Conservation (phyloP, 2,888 invertebrate genomes). For the Drosophila bunnanda region DNA sequence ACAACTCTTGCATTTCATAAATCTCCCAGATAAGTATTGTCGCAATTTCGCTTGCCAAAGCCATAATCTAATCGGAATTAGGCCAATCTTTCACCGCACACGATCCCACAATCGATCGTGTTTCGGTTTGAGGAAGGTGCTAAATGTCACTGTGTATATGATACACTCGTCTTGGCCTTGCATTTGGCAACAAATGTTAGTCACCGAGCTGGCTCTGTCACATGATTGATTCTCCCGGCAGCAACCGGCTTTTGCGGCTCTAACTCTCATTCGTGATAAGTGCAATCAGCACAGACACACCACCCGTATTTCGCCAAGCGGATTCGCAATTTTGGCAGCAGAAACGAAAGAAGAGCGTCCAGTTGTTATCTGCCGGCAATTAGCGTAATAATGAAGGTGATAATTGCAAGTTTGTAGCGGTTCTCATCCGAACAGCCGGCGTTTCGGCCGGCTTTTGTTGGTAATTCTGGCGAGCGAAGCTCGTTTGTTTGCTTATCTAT, state of each 20-base stretch:
- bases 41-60: constrained; percentile 8
- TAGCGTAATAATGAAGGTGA: constrained; percentile 71
- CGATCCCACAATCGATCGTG: constrained; percentile 12
- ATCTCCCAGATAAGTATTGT: constrained; percentile 20
- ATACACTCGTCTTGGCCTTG: constrained; percentile 25
- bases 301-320: background rate
- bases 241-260: constrained; percentile 46
- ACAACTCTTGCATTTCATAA: constrained; percentile 28
- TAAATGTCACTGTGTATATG: constrained; percentile 22
- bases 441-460: constrained; percentile 32
- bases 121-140: constrained; percentile 15
- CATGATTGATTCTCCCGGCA: constrained; percentile 33
- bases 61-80: constrained; percentile 30
- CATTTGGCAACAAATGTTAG: constrained; percentile 37
- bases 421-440: constrained; percentile 32
- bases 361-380: constrained; percentile 56
- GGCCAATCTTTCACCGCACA: constrained; percentile 11
- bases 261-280: constrained; percentile 47
- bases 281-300: constrained; percentile 28
- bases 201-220: constrained; percentile 26
- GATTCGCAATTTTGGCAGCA: constrained; percentile 21
- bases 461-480: constrained; percentile 22
- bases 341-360: constrained; percentile 20
- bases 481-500: constrained; percentile 72
- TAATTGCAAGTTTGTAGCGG: constrained; percentile 71